Evolutionary conservation across 2,888 invertebrate species (phyloP).

Genomic region (Hecatera dysodea): DNA sequence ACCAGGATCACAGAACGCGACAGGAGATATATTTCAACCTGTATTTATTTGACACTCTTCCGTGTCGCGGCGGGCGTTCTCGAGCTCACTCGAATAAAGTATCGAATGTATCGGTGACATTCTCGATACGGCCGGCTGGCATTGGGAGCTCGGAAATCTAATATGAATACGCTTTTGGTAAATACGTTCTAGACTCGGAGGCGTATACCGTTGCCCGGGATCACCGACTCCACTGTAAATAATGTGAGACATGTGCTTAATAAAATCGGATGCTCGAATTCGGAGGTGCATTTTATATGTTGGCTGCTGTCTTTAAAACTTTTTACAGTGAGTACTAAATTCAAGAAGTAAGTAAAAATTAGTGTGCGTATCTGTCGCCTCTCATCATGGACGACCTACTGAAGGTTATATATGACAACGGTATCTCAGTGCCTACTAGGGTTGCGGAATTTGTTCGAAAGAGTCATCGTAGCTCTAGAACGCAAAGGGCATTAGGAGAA

Average conservation of each 20-base stretch:
- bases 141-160: conserved; percentile 88
- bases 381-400: not conserved
- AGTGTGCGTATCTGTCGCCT: not conserved
- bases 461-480: too few relatives aligned
- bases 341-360: not conserved
- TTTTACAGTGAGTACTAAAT: conserved; percentile 30
- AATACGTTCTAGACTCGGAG: conserved; percentile 79
- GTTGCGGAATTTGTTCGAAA: too few relatives aligned
- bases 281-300: conserved; percentile 62
- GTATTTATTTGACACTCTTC: conserved; percentile 89
- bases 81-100: conserved; percentile 86
- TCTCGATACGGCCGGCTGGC: conserved; percentile 84
- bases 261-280: conserved; percentile 72
- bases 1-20: conserved; percentile 83
- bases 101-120: conserved; percentile 87
- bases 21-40: conserved; percentile 87
- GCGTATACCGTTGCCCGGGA: conserved; percentile 77
- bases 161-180: conserved; percentile 89
- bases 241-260: conserved; percentile 78
- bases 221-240: conserved; percentile 78
- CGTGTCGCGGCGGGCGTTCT: conserved; percentile 84
- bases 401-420: not conserved
- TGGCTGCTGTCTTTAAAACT: conserved; percentile 48
- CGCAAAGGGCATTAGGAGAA: too few relatives aligned
- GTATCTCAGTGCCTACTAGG: too few relatives aligned